These are phyloP conservation scores for Limosa lapponica DNA, from an alignment of 2,797 vertebrate species.

Conservation along the genomic window DNA sequence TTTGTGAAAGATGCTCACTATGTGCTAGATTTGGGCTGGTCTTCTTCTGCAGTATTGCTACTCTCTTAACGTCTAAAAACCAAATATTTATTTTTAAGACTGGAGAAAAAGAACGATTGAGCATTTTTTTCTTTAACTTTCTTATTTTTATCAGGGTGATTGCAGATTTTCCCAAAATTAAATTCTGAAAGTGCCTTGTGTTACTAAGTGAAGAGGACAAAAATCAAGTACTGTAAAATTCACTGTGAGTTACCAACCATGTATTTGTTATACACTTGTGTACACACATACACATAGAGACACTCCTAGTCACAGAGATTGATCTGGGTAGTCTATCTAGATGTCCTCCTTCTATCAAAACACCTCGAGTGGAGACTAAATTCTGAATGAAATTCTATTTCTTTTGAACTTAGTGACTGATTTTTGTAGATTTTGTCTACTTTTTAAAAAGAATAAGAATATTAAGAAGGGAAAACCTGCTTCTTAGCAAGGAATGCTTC, in stretches of 20 bases:
- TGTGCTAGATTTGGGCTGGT: neutral
- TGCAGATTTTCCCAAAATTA: neutral
- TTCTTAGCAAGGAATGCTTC: neutral
- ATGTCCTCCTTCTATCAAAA: neutral
- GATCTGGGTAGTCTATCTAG: neutral
- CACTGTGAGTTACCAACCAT: neutral
- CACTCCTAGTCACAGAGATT: neutral
- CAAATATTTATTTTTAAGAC: neutral
- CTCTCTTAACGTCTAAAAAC: neutral
- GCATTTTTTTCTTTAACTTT: neutral
- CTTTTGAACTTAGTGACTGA: neutral
- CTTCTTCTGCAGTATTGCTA: neutral
- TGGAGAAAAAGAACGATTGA: neutral
- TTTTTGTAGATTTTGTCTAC: neutral
- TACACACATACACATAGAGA: neutral
- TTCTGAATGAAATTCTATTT: neutral
- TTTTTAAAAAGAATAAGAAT: neutral
- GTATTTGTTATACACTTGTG: neutral
- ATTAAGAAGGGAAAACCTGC: neutral
- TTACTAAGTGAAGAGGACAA: neutral
- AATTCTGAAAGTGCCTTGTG: neutral
- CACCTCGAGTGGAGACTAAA: too few relatives aligned
- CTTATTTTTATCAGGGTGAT: neutral
- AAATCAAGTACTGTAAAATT: neutral
- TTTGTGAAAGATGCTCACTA: neutral